phyloP scores from a whole-genome alignment of 2,113 vertebrate genomes.

The Sturnira hondurensis region DNA sequence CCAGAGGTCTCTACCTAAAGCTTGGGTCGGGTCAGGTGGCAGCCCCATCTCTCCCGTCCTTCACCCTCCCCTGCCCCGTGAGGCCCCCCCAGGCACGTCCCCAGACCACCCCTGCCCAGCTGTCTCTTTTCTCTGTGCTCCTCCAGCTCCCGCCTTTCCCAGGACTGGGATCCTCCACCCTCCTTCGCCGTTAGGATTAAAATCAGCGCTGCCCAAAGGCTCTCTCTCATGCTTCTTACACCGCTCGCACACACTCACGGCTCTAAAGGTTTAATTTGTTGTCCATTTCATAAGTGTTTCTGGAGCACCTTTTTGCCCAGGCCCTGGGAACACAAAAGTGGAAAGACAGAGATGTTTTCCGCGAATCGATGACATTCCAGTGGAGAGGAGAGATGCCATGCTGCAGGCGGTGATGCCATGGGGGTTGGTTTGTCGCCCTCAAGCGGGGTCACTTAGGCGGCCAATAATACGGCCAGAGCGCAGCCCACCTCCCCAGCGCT shows the following conservation, averaged over 20 bases:
- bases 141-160: not conserved
- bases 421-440: not conserved
- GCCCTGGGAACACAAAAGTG: not conserved
- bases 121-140: not conserved
- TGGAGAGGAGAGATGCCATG: not conserved
- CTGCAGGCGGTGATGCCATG: not conserved
- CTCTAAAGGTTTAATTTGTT: not conserved
- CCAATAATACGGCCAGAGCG: no score
- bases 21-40: not conserved
- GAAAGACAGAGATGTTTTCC: not conserved
- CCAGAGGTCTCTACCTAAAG: not conserved
- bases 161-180: not conserved
- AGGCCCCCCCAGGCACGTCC: not conserved
- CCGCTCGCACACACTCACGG: not conserved
- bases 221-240: not conserved
- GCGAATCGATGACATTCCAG: not conserved
- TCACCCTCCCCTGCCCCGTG: fast-evolving
- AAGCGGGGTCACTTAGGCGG: not conserved
- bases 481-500: not conserved
- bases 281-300: not conserved
- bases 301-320: not conserved
- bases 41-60: no score
- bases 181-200: not conserved
- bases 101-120: not conserved
- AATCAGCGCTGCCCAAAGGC: not conserved